Evolutionary conservation across 2,113 vertebrate genomes (phyloP), one percentile per base, ranked within the genome.

Genomic region (Nyctibius bracteatus): DNA sequence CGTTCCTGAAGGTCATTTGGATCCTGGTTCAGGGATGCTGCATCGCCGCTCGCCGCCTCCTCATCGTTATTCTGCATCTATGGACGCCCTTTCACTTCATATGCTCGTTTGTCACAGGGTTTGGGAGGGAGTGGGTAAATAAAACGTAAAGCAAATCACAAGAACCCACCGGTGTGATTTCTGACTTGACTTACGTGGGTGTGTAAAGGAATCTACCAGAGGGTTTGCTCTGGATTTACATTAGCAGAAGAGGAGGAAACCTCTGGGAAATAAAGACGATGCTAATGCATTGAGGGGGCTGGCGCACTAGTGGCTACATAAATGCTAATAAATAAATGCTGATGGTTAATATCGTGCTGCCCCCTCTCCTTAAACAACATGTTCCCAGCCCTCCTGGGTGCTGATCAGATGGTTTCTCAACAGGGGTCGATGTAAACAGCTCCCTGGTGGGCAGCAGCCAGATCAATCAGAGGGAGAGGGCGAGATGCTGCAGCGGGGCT

Each of bases 201-300:
- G 52, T 59, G 30, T 25, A 30, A 55, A 92, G 24, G 39, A 81
- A 86, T 31, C 35, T 65, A 43, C n/a, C 8, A 10, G 77, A 75
- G 61, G 68, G 28, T 71, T 89, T 88, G 77, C 90, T 93, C 52
- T 65, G 77, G 86, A 79, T 86, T 93, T 90, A 31, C 58, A 63
- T 74, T 46, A 67, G 44, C 22, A 37, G 79, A 23, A 86, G 85
- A 46, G 24, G 49, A 94, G 63, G 43, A 81, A 93, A 71, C 88
- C 92, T 49, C 68, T 93, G 88, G 90, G 86, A 95, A 94, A 96
- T 92, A 5, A 55, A 83, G 63, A 41, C 15, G 67, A 92, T 96
- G 94, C 43, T 90, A 82, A 94, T 88, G 88, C 63, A 59, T 67
- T 25, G 94, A 96, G 94, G 90, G 92, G 96, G 95, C 90, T 93